Evolutionary conservation across 1,140 invertebrate species (phyloP), one percentile per base, ranked within the genome.

Genomic region (Reticulitermes speratus): DNA sequence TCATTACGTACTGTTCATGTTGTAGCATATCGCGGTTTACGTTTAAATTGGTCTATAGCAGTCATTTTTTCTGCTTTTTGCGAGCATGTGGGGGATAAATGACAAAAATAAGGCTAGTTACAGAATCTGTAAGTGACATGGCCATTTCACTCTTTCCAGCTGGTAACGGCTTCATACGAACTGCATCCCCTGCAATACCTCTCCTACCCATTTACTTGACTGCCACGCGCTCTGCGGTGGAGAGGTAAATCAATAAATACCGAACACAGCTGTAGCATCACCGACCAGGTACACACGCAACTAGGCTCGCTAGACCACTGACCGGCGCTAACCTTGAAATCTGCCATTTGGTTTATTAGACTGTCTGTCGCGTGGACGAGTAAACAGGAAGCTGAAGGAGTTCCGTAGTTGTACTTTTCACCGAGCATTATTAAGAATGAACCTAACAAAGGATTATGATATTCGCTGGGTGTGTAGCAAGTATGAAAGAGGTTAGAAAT

Each of bases 221-320:
- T 75, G 65, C 25, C 65, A 75, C 25, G 65, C 65, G 65, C 65
- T 75, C 7, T 30, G 65, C 14, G 65, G 59, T 65, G n/a, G 25
- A n/a, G 65, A 7, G 65, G 65, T 75, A 75, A 75, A 75, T 75
- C 65, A 75, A 75, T 75, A 75, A 75, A 75, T 75, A 75, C 65
- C 65, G n/a, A 75, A 75, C 65, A 75, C 12, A 75, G 65, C 65
- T 30, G 16, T 30, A 75, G n/a, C 65, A 75, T 30, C 65, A 8
- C 65, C 7, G 65, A 14, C 65, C 65, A 75, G 65, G 65, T 75
- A 75, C 52, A 21, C 52, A 21, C n/a, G n/a, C n/a, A 30, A 30
- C 65, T 6, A 30, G n/a, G 25, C 25, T 30, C 14, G 25, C n/a
- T 25, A 75, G 65, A 30, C 65, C 25, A 30, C 65, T 75, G 65